Percentiles rank a stretch among this genome's conserved stretches.
Evolutionary conservation across 2,888 invertebrate species (phyloP).

Genomic region (Acrobeloides nanus): DNA sequence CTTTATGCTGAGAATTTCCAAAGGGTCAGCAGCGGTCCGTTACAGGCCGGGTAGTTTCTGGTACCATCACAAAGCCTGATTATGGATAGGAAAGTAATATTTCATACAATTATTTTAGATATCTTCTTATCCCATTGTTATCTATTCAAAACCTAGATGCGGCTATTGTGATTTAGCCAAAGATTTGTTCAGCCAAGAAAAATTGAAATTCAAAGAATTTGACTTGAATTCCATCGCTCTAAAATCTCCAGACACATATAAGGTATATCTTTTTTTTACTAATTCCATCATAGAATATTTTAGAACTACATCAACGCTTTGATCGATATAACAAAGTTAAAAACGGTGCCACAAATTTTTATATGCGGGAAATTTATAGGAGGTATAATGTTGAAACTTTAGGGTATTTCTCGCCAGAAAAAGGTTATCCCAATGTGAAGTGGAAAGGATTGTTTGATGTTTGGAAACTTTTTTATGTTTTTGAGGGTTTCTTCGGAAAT

Average conservation of each 20-base stretch:
- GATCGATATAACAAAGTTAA: slow-evolving; percentile 25
- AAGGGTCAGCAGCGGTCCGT: no score
- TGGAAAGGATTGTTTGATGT: no score
- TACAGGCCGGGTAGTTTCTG: no score
- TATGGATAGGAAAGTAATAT: no score
- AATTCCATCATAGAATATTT: slow-evolving; percentile 5
- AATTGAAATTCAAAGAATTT: slow-evolving; percentile 33
- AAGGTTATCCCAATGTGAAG: no score
- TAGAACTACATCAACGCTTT: slow-evolving; percentile 17
- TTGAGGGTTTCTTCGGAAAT: no score
- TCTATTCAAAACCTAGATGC: slow-evolving; percentile 45
- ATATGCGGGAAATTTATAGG: slow-evolving; percentile 43
- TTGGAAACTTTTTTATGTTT: no score
- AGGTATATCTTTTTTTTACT: slow-evolving; percentile 21
- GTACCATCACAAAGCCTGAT: no score
- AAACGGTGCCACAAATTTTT: slow-evolving; percentile 49
- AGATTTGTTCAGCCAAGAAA: slow-evolving; percentile 34
- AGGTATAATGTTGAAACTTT: slow-evolving; percentile 21
- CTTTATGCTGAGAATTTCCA: no score
- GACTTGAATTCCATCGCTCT: slow-evolving; percentile 21
- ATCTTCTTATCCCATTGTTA: slow-evolving; percentile 29
- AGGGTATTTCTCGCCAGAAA: no score
- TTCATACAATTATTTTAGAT: no score
- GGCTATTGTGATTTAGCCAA: slow-evolving; percentile 47
- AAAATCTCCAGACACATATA: slow-evolving; percentile 29